Evolutionary conservation across 2,888 invertebrate genomes (phyloP).

Genomic region (Athrips mouffetella): DNA sequence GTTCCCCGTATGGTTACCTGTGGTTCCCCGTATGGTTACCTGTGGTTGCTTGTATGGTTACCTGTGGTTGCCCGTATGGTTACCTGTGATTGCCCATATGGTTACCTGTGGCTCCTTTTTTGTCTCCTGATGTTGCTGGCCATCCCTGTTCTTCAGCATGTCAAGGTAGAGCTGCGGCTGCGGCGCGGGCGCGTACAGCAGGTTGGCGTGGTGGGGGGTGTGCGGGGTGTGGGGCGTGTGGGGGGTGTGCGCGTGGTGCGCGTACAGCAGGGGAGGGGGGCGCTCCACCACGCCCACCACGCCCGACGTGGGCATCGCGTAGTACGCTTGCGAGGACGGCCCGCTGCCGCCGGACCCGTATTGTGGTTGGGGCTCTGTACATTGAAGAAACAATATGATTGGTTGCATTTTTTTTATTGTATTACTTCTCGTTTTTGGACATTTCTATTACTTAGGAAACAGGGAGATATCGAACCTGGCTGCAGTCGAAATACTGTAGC

Average conservation of each 20-base stretch:
- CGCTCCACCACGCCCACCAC: slow-evolving; percentile 64
- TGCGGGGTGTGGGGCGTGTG: slow-evolving; percentile 57
- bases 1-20: no score
- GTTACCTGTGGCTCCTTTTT: slow-evolving; percentile 62
- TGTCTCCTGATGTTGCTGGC: slow-evolving; percentile 55
- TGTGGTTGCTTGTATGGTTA: no score
- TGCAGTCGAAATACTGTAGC: no score
- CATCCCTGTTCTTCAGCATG: slow-evolving; percentile 64
- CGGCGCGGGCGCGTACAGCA: slow-evolving; percentile 63
- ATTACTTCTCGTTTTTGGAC: no score
- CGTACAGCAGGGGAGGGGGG: slow-evolving; percentile 64
- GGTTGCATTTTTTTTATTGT: no score
- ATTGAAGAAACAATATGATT: neutral
- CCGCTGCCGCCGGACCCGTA: slow-evolving; percentile 55
- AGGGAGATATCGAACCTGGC: no score
- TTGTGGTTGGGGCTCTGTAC: slow-evolving; percentile 52
- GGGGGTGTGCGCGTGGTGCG: slow-evolving; percentile 63
- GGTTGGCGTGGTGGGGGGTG: slow-evolving; percentile 51
- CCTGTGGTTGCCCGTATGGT: no score
- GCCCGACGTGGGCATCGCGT: slow-evolving; percentile 62
- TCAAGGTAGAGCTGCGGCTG: slow-evolving; percentile 65
- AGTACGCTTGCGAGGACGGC: slow-evolving; percentile 54
- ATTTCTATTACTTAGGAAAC: no score
- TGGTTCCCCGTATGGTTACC: no score
- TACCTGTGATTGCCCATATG: neutral